A percentile compares a stretch with the other conserved stretches of the same genome.
These are phyloP conservation scores for Labrus mixtus DNA, from an alignment of 2,113 vertebrate genomes.

Conservation along the genomic window DNA sequence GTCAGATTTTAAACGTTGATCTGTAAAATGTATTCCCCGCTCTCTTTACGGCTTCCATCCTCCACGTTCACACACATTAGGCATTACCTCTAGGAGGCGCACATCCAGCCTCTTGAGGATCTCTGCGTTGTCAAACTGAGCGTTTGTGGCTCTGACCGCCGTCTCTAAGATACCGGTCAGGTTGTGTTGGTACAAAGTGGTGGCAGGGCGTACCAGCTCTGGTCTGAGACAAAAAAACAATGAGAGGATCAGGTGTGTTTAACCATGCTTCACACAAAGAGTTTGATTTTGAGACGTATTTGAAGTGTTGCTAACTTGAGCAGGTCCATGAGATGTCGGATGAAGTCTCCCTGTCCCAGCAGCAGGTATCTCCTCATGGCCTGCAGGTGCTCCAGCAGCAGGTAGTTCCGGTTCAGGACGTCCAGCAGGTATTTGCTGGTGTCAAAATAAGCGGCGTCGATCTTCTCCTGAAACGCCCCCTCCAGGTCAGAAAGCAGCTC, in stretches of 20 bases:
- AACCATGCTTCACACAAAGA: neutral
- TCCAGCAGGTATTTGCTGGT: slow-evolving; percentile 96
- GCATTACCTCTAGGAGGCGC: slow-evolving; percentile 91
- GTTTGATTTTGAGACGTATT: neutral
- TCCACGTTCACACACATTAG: neutral
- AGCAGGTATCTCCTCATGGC: slow-evolving; percentile 97
- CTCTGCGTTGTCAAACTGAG: slow-evolving; percentile 97
- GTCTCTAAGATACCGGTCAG: slow-evolving; percentile 97
- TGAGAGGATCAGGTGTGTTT: neutral
- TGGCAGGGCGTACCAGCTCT: slow-evolving; percentile 94
- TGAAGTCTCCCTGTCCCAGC: slow-evolving; percentile 98
- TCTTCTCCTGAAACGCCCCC: slow-evolving; percentile 96
- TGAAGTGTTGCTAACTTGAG: slow-evolving; percentile 88
- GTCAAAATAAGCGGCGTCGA: slow-evolving; percentile 95
- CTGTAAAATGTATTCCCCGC: no score
- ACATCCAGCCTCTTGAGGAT: slow-evolving; percentile 96
- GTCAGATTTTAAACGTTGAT: no score
- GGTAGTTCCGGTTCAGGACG: slow-evolving; percentile 94
- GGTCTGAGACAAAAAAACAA: slow-evolving; percentile 81
- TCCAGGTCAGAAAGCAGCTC: slow-evolving; percentile 96
- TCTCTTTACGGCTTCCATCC: no score
- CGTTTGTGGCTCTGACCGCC: slow-evolving; percentile 95
- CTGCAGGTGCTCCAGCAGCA: slow-evolving; percentile 96
- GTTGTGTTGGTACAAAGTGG: slow-evolving; percentile 98
- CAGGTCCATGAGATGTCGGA: slow-evolving; percentile 97